phyloP scores from a whole-genome alignment of 2,888 invertebrate species.

The Ptilodon capucinus region DNA sequence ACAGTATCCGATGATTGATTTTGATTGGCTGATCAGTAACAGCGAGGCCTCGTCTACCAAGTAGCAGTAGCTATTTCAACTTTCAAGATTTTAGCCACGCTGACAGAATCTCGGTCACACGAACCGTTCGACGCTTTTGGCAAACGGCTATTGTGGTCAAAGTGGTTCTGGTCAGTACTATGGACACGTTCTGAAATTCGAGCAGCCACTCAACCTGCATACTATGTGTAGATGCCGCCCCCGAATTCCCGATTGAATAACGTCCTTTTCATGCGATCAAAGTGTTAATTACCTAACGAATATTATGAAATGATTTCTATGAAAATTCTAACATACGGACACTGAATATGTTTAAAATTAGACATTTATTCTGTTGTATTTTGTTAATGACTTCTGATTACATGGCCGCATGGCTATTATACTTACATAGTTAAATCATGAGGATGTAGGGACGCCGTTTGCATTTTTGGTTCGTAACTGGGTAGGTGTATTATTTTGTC shows the following conservation, averaged over 20 bases:
- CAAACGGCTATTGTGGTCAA: slow-evolving; percentile 48
- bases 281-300: not conserved
- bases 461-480: no score
- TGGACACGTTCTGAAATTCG: slow-evolving; percentile 7
- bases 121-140: slow-evolving; percentile 54
- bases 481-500: no score
- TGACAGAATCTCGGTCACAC: slow-evolving; percentile 46
- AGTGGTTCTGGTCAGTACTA: slow-evolving; percentile 41
- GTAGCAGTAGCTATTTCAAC: slow-evolving; percentile 62
- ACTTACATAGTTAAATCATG: no score
- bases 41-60: slow-evolving; percentile 68
- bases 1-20: slow-evolving; percentile 82
- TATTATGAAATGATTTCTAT: not conserved
- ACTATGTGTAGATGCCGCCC: not conserved
- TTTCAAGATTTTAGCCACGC: slow-evolving; percentile 59
- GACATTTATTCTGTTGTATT: no score
- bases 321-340: no score
- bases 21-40: slow-evolving; percentile 81
- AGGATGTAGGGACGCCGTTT: no score
- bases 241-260: not conserved
- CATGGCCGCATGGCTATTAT: no score
- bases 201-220: not conserved
- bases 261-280: not conserved
- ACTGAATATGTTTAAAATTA: no score
- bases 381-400: no score